These are phyloP conservation scores for Coleophora deauratella DNA, from an alignment of 2,888 invertebrate genomes.

Conservation along the genomic window DNA sequence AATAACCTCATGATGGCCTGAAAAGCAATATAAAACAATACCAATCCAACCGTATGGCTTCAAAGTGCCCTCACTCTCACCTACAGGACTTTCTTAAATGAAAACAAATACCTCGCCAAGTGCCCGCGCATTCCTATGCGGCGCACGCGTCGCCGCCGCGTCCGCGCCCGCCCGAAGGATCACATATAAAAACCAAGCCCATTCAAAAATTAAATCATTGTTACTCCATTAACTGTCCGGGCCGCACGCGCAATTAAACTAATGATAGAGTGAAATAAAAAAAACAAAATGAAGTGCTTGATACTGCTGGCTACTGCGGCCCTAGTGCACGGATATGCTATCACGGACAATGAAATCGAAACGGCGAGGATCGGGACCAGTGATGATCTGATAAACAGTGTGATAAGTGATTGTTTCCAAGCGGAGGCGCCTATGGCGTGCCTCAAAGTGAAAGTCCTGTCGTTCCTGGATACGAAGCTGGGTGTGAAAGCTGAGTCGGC, in stretches of 20 bases:
- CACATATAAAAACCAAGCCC: conserved; percentile 80
- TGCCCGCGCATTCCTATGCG: conserved; percentile 49
- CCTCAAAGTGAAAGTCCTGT: conserved; percentile 84
- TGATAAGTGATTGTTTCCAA: conserved; percentile 82
- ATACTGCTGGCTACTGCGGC: conserved; percentile 68
- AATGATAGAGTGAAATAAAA: conserved; percentile 55
- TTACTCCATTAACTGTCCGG: conserved; percentile 66
- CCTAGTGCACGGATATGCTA: conserved; percentile 61
- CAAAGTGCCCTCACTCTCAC: conserved; percentile 50
- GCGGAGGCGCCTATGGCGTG: conserved; percentile 80
- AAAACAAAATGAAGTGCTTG: conserved; percentile 63
- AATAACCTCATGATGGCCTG: neutral
- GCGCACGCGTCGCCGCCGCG: conserved; percentile 47
- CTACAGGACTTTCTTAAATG: conserved; percentile 67
- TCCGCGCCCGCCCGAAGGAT: conserved; percentile 72
- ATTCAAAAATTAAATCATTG: conserved; percentile 74
- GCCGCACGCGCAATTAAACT: conserved; percentile 64
- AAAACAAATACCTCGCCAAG: conserved; percentile 65
- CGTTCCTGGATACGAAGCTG: conserved; percentile 81
- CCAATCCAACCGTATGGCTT: conserved; percentile 10
- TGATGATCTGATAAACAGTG: conserved; percentile 80
- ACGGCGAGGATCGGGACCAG: conserved; percentile 75
- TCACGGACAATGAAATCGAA: conserved; percentile 72
- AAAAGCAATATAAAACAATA: conserved; percentile 1
- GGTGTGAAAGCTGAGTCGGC: conserved; percentile 76